A percentile compares a stretch with the other conserved stretches of the same genome.
Evolutionary conservation across 2,888 invertebrate genomes (phyloP).

Genomic region (Lordiphosa fenestrarum): DNA sequence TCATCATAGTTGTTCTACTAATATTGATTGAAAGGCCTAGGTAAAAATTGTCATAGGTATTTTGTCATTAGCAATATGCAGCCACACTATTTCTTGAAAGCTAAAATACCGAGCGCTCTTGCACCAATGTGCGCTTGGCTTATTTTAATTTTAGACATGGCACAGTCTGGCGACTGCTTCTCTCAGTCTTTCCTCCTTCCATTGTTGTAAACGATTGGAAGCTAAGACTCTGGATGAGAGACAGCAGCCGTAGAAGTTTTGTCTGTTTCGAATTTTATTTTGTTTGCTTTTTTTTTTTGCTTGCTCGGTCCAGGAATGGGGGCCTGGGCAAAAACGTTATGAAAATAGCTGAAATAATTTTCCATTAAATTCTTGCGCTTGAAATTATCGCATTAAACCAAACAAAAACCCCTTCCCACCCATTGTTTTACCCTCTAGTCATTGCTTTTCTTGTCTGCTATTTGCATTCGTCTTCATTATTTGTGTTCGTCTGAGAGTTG

Average conservation of each 20-base stretch:
- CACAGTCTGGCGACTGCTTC: constrained; percentile 1
- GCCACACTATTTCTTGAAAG: constrained; percentile 1
- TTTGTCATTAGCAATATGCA: not conserved
- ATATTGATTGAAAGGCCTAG: too few relatives aligned
- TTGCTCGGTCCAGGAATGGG: constrained; percentile 30
- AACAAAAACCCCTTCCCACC: constrained; percentile 40
- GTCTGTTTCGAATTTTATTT: constrained; percentile 8
- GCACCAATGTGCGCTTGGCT: too few relatives aligned
- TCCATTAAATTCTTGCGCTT: constrained; percentile 65
- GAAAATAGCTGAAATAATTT: constrained; percentile 69
- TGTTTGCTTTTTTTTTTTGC: not conserved
- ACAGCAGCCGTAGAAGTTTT: constrained; percentile 10
- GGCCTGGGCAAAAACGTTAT: constrained; percentile 46
- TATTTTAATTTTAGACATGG: not conserved
- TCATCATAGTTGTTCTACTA: too few relatives aligned
- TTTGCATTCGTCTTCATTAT: constrained; percentile 76
- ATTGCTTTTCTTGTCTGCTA: constrained; percentile 71
- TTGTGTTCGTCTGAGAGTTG: constrained; percentile 62
- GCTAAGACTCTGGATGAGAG: constrained; percentile 21
- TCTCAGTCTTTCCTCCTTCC: constrained; percentile 1
- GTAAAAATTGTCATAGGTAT: too few relatives aligned
- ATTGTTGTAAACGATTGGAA: constrained; percentile 30
- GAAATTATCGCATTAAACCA: constrained; percentile 67
- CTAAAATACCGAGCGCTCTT: too few relatives aligned
- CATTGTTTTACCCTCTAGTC: constrained; percentile 45